Conservation (phyloP, 2,888 invertebrate species). For the Sarcophaga variegata region DNA sequence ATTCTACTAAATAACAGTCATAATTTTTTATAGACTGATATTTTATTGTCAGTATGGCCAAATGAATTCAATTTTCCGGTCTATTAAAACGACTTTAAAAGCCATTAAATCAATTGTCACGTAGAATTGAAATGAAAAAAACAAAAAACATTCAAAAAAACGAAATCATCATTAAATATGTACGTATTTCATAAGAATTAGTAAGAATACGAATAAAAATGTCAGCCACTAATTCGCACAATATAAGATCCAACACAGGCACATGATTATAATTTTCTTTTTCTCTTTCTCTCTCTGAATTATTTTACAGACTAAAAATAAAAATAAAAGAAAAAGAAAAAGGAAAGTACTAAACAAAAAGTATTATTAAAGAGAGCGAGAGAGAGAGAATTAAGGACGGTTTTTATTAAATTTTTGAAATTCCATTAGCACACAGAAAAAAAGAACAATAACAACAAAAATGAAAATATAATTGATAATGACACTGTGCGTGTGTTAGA, state of each 20-base stretch:
- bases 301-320: not conserved
- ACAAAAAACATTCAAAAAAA: not conserved
- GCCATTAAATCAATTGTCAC: slow-evolving; percentile 64
- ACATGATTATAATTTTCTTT: not conserved
- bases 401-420: slow-evolving; percentile 74
- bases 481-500: slow-evolving; percentile 65
- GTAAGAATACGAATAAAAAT: slow-evolving; percentile 38
- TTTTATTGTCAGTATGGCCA: not conserved
- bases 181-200: slow-evolving; percentile 28
- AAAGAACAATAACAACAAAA: slow-evolving; percentile 30
- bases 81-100: not conserved
- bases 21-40: too few relatives aligned
- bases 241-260: slow-evolving; percentile 56
- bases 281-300: not conserved
- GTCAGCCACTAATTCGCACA: slow-evolving; percentile 54
- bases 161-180: slow-evolving; percentile 46
- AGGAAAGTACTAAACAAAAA: slow-evolving; percentile 15
- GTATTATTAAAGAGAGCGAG: not conserved
- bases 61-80: not conserved
- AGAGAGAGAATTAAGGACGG: slow-evolving; percentile 24
- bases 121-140: slow-evolving; percentile 52
- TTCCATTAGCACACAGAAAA: slow-evolving; percentile 72
- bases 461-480: slow-evolving; percentile 66
- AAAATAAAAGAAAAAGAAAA: slow-evolving; percentile 15
- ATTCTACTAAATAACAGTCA: too few relatives aligned